A percentile compares a stretch with the other conserved stretches of the same genome.
Evolutionary conservation across 1,140 invertebrate species (phyloP).

Genomic region (Nixonia krombeini): DNA sequence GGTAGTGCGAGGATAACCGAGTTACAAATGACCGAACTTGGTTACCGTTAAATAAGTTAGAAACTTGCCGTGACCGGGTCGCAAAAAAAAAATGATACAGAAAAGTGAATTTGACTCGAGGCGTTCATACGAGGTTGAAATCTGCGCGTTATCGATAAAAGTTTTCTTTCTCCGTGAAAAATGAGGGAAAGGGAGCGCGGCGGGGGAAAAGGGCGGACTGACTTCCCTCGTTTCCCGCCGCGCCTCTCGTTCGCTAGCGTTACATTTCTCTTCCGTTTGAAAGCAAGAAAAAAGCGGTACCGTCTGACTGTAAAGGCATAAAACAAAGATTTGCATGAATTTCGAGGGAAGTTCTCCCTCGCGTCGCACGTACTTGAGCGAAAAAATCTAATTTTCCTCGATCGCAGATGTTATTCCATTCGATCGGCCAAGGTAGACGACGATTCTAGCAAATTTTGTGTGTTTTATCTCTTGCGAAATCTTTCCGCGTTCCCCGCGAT

Average conservation of each 20-base stretch:
- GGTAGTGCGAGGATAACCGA: background rate
- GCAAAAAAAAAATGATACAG: background rate
- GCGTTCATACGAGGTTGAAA: slow-evolving; percentile 7
- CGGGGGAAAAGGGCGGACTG: too few relatives aligned
- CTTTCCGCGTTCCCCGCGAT: slow-evolving; percentile 2
- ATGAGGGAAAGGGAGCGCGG: slow-evolving; percentile 1
- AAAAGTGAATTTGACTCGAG: slow-evolving; percentile 5
- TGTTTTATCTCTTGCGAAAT: slow-evolving; percentile 10
- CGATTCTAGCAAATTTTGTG: background rate
- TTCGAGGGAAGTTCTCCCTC: background rate
- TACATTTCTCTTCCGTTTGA: slow-evolving; percentile 4
- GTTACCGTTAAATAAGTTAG: background rate
- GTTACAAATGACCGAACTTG: background rate
- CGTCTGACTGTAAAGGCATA: slow-evolving; percentile 8
- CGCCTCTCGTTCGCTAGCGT: background rate
- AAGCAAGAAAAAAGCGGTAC: slow-evolving; percentile 6
- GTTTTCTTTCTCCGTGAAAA: slow-evolving; percentile 3
- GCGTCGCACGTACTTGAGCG: slow-evolving; percentile 10
- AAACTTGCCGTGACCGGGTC: background rate
- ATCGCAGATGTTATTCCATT: slow-evolving; percentile 19
- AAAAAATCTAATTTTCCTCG: slow-evolving; percentile 17
- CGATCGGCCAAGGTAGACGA: slow-evolving; percentile 13
- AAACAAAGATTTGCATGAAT: slow-evolving; percentile 20
- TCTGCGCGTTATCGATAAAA: slow-evolving; percentile 12
- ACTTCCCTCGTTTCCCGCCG: background rate